phyloP scores from a whole-genome alignment of 2,113 vertebrate species.

The Amphilophus citrinellus region DNA sequence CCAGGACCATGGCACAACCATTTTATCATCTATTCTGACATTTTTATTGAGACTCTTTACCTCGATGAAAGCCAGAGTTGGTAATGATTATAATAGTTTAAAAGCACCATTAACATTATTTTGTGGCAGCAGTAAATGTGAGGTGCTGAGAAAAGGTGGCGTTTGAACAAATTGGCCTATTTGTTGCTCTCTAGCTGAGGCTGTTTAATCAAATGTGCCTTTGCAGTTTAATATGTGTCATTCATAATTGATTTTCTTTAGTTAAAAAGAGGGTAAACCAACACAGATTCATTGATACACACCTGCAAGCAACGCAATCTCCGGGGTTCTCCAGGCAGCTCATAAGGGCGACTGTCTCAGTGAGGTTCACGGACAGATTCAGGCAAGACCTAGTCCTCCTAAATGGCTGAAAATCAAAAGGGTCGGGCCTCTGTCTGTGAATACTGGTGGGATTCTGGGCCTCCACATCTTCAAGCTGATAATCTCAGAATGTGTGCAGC shows the following conservation, averaged over 20 bases:
- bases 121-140: constrained; percentile 1
- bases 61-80: neutral
- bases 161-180: constrained; percentile 27
- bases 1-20: neutral
- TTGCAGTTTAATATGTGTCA: neutral
- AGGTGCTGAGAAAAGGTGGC: constrained; percentile 12
- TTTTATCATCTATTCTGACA: neutral
- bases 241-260: neutral
- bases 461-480: no score
- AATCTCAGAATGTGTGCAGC: no score
- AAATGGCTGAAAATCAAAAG: no score
- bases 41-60: neutral
- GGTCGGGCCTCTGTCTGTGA: no score
- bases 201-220: neutral
- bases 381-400: no score
- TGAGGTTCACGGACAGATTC: no score
- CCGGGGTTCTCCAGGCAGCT: no score
- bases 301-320: neutral
- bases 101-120: constrained; percentile 26
- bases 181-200: neutral
- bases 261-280: neutral
- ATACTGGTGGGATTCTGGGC: no score
- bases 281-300: neutral
- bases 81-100: neutral
- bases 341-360: no score